Percentiles rank a stretch among this genome's conserved stretches.
phyloP scores from a whole-genome alignment of 2,113 vertebrate genomes.

The Clarias batrachus region DNA sequence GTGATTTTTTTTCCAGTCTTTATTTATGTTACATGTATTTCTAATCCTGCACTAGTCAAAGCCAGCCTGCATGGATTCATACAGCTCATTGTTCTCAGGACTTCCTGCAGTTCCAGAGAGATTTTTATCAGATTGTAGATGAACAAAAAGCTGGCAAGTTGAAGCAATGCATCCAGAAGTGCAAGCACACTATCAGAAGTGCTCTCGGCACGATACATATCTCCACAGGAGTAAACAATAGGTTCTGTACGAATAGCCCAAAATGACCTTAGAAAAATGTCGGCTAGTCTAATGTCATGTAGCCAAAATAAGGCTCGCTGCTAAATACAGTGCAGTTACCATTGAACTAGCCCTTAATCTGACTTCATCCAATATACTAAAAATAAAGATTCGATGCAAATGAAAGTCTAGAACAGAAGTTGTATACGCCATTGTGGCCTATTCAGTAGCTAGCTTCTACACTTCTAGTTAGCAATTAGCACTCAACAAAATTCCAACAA shows the following conservation, averaged over 20 bases:
- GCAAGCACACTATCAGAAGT: neutral
- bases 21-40: neutral
- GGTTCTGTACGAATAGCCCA: neutral
- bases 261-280: conserved; percentile 25
- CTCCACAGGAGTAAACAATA: conserved; percentile 11
- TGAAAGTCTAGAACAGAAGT: neutral
- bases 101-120: neutral
- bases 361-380: neutral
- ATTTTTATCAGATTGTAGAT: conserved; percentile 17
- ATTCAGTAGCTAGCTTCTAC: neutral
- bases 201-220: neutral
- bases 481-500: neutral
- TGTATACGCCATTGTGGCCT: neutral
- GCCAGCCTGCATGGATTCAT: neutral
- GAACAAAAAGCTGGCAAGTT: conserved; percentile 3
- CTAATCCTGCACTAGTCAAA: neutral
- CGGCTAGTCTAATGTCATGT: neutral
- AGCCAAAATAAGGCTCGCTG: neutral
- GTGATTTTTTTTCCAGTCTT: neutral
- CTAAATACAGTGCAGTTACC: neutral
- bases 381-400: neutral
- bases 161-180: neutral
- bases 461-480: neutral
- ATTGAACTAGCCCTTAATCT: neutral
- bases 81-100: conserved; percentile 11